Conservation (phyloP, 2,113 vertebrate genomes). For the Sterrhoptilus dennistouni region DNA sequence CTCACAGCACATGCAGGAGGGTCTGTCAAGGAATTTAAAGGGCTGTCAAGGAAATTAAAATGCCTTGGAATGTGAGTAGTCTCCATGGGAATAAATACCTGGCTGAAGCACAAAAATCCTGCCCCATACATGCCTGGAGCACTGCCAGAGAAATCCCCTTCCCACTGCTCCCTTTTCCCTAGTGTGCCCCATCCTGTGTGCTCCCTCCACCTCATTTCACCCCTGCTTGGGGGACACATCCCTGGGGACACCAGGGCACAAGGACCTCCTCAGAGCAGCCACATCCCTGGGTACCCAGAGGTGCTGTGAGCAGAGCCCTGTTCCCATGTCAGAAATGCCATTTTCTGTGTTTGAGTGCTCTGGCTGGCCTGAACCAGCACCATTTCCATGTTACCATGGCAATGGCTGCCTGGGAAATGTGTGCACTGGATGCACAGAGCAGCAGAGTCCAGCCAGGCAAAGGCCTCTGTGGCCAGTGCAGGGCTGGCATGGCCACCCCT, state of each 20-base stretch:
- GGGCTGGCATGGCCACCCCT: rapidly evolving
- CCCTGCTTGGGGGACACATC: not conserved
- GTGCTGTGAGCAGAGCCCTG: not conserved
- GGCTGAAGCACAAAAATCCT: not conserved
- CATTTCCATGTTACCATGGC: constrained; percentile 35
- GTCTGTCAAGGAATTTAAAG: not conserved
- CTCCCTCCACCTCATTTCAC: not conserved
- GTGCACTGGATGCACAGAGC: not conserved
- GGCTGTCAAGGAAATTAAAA: not conserved
- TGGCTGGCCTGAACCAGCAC: not conserved
- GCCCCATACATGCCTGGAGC: rapidly evolving
- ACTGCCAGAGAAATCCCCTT: not conserved
- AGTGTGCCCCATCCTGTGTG: rapidly evolving
- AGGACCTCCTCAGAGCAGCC: not conserved
- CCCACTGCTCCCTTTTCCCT: rapidly evolving
- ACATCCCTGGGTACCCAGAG: rapidly evolving
- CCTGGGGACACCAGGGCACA: rapidly evolving
- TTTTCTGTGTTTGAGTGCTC: not conserved
- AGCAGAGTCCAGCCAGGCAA: not conserved
- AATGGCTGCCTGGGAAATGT: not conserved
- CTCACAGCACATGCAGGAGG: not conserved
- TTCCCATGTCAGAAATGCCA: not conserved
- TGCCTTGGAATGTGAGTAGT: not conserved
- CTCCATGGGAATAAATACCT: not conserved
- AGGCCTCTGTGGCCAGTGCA: not conserved